Evolutionary conservation across 2,113 vertebrate species (phyloP), one percentile per base, ranked within the genome.

Genomic region (Caretta caretta): DNA sequence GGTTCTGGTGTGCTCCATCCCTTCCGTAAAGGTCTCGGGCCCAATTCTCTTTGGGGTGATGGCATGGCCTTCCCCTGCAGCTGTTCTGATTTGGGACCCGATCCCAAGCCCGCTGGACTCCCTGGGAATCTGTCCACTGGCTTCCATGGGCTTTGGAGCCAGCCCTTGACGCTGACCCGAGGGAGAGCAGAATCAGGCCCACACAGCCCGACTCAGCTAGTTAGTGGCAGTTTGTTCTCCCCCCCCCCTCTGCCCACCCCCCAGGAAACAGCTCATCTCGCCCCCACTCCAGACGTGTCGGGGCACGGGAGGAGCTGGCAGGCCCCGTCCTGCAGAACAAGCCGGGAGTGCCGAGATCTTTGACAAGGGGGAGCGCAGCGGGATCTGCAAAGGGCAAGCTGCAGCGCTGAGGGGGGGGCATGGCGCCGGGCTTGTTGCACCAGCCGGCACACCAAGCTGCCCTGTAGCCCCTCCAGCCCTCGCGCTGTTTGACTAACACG

Each of bases 311-410:
- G 50, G 38, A 31, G 19, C 8, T 14, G 91, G 38, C 91, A 92
- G 49, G 91, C 56, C 86, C 42, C 72, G 69, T 88, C 91, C 91
- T 92, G 91, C 79, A 80, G 27, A 69, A 49, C 54, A 69, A 79
- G 81, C 81, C 86, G 17, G 31, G 80, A 84, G 86, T 69, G 10
- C 31, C 80, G 81, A 79, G 38, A n/a, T 94, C 93, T 93, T 93
- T 91, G 83, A 83, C 91, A 89, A 88, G 80, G 25, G 81, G 72
- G 90, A 83, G 80, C 46, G 78, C 80, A 53, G 14, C 35, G 42
- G 76, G 81, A 78, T 65, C 83, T 65, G 79, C 48, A 72, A 72
- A 25, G 69, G 91, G 80, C 91, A 54, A 84, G 86, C 84, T 54
- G 20, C 35, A 84, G 79, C 81, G 54, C 46, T 56, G 54, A 22